Evolutionary conservation across 2,797 vertebrate genomes (phyloP).

Genomic region (Anolis apletophallus): DNA sequence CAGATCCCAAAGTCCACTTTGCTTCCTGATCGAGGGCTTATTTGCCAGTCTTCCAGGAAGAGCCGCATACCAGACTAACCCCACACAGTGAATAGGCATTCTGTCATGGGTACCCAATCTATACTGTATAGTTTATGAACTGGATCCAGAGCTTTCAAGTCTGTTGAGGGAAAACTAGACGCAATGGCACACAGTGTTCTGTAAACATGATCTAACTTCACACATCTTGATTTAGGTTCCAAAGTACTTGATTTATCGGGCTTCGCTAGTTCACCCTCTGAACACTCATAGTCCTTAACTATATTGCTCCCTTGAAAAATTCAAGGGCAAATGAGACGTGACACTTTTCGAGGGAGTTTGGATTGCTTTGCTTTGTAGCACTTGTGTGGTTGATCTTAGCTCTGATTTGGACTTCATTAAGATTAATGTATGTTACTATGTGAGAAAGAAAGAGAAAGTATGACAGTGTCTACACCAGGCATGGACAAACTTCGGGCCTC

Average conservation of each 20-base stretch:
- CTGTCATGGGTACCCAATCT: neutral
- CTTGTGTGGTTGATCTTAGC: neutral
- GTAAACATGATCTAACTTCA: slow-evolving; percentile 20
- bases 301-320: neutral
- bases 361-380: too few species aligned
- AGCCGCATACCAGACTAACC: slow-evolving; percentile 16
- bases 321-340: neutral
- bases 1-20: neutral
- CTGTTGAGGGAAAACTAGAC: slow-evolving; percentile 27
- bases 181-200: slow-evolving; percentile 22
- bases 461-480: too few species aligned
- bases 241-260: neutral
- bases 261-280: neutral
- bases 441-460: too few species aligned
- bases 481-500: too few species aligned
- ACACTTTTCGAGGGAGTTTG: neutral
- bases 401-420: too few species aligned
- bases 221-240: neutral
- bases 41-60: slow-evolving; percentile 17
- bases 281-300: neutral
- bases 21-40: slow-evolving; percentile 23
- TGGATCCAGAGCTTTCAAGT: neutral
- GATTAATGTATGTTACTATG: too few species aligned
- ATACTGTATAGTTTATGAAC: neutral
- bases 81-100: slow-evolving; percentile 15